Evolutionary conservation across 2,888 invertebrate species (phyloP).

Genomic region (Sussaba pulchella): DNA sequence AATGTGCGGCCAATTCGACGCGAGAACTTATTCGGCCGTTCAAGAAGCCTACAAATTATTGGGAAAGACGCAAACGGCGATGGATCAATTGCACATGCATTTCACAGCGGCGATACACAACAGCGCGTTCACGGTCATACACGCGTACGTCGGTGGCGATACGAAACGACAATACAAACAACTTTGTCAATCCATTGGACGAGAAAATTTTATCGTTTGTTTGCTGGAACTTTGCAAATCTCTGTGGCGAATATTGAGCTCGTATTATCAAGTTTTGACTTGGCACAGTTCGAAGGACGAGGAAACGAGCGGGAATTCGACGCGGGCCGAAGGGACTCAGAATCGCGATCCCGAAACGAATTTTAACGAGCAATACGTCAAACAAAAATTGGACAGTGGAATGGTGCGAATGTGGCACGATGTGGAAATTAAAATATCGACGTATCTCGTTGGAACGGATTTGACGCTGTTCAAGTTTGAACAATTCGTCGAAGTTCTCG

Average conservation of each 20-base stretch:
- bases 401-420: constrained; percentile 96
- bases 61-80: constrained; percentile 96
- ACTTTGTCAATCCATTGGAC: constrained; percentile 88
- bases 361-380: constrained; percentile 91
- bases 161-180: constrained; percentile 92
- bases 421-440: constrained; percentile 95
- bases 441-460: constrained; percentile 91
- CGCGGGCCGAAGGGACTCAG: constrained; percentile 72
- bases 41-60: constrained; percentile 95
- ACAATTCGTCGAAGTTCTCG: constrained; percentile 96
- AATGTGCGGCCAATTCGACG: constrained; percentile 87
- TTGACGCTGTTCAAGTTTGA: constrained; percentile 96
- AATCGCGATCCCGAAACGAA: constrained; percentile 87
- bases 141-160: constrained; percentile 86
- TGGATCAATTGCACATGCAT: constrained; percentile 98
- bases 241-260: constrained; percentile 92
- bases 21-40: constrained; percentile 91
- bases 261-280: constrained; percentile 91
- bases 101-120: constrained; percentile 96
- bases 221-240: constrained; percentile 94
- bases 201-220: constrained; percentile 90
- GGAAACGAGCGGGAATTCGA: constrained; percentile 72
- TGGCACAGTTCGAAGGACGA: constrained; percentile 88
- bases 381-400: constrained; percentile 95
- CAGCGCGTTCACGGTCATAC: constrained; percentile 88